Evolutionary conservation across 2,797 vertebrate genomes (phyloP), one percentile per base, ranked within the genome.

Genomic region (Cephalopachus bancanus): DNA sequence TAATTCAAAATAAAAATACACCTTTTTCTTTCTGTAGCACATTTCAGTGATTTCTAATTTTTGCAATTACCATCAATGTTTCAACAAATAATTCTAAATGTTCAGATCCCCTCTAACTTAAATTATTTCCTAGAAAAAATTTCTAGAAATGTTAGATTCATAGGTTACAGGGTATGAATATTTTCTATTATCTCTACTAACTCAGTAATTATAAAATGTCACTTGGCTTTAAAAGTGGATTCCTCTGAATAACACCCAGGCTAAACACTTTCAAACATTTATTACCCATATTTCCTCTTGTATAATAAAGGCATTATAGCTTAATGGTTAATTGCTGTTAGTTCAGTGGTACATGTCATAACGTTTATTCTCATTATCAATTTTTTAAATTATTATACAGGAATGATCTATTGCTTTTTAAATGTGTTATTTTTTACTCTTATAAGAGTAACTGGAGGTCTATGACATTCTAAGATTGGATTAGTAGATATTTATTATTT

Each of bases 1-100:
- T 89, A 87, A 91, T 19, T 93, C 19, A 74, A 93, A 88, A 95
- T 81, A 84, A 57, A 93, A 95, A 57, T 72, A 44, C 33, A 94
- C 20, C 14, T 83, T 83, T 96, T 93, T 75, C 62, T 83, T 93
- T n/a, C 64, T 44, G 10, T 0, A 76, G 69, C 7, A 78, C 4
- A 88, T 60, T 93, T 83, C n/a, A 91, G 59, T 62, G 5, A 17
- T 85, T 93, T 67, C 84, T 81, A 83, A 76, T 92, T 92, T 94
- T 51, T 84, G 17, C 37, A 89, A 74, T 22, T 94, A 85, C 20
- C 71, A 22, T 87, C 55, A 93, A 72, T 89, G 69, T 67, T 83
- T 71, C 16, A 85, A 81, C 74, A 83, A 83, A 71, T 79, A 94
- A 60, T 10, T n/a, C 71, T 4, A 1, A 62, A 94, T 57, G 51